Base-by-base conservation (phyloP, 2,888 invertebrate species). In the Pandemis heparana region DNA sequence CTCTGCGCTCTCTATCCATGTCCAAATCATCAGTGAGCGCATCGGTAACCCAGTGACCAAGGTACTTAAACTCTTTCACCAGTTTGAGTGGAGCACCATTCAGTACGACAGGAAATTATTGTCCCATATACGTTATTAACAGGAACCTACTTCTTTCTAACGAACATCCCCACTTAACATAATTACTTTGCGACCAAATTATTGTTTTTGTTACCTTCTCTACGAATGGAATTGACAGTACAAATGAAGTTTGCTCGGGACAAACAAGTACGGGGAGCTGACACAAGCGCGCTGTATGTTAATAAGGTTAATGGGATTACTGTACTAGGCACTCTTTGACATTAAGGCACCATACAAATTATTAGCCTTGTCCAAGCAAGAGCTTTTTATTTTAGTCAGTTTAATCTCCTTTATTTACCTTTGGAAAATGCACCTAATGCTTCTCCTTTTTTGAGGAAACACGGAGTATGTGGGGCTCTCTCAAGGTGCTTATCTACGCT, bases 181-280 rank as follows among this genome's bases (percentile, higher is more conserved):
- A 61, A 61, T 39, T 61, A 61, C 39, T 61, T 39, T n/a, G 61
- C n/a, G 14, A n/a, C 38, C n/a, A n/a, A n/a, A 39, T 38, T 39
- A 39, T 61, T 61, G 39, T 61, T 39, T 38, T 18, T 61, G 39
- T 39, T 39, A 39, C 38, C 61, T 61, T 39, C 39, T 16, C 10
- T n/a, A 61, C 8, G n/a, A 39, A 5, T 39, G 39, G 39, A n/a
- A 8, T 4, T 61, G 16, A 56, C 56, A 56, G n/a, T 56, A 10
- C 23, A 23, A 56, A 56, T 56, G 23, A 56, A 56, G 56, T 56
- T 56, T 61, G n/a, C 39, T 61, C 61, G 23, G 56, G 9, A 23
- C 56, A 56, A 56, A 56, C 56, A 56, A 56, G 23, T 12, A 23
- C 48, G n/a, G 48, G 56, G 10, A 5, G 56, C 56, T 56, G 12